These are phyloP conservation scores for Cephus nigrinus DNA, from an alignment of 2,888 invertebrate species.

Conservation along the genomic window DNA sequence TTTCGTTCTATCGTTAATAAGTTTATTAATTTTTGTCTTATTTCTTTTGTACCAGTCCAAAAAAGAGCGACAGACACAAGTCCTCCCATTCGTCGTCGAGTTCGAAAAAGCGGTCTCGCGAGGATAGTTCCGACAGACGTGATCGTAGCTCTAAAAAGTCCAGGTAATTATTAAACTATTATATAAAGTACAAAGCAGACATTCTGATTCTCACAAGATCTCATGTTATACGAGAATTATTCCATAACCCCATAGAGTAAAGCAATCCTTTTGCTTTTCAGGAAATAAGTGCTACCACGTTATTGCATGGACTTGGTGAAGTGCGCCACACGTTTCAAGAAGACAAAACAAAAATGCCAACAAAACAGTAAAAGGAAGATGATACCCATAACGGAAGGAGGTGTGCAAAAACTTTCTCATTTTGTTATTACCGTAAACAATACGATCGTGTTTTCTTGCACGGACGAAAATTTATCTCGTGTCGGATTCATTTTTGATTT, in stretches of 20 bases:
- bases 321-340: background rate
- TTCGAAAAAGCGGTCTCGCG: constrained; percentile 80
- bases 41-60: constrained; percentile 56
- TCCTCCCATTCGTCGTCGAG: constrained; percentile 67
- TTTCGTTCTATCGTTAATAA: constrained; percentile 1
- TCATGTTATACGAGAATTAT: background rate
- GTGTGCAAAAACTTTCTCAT: constrained; percentile 31
- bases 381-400: constrained; percentile 5
- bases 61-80: constrained; percentile 66
- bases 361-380: background rate
- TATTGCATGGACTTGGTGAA: constrained; percentile 13
- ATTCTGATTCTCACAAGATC: background rate
- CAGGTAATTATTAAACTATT: constrained; percentile 66
- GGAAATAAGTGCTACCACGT: constrained; percentile 37
- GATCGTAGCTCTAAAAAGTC: constrained; percentile 77
- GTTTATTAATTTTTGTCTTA: constrained; percentile 19
- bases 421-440: constrained; percentile 27
- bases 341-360: background rate
- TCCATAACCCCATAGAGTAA: background rate
- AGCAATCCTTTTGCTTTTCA: constrained; percentile 21
- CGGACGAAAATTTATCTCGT: constrained; percentile 21
- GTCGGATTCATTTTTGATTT: background rate
- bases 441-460: constrained; percentile 45
- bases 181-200: background rate
- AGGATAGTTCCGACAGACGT: constrained; percentile 77